Percentiles rank a stretch among this genome's conserved stretches.
phyloP scores from a whole-genome alignment of 1,140 invertebrate genomes.

The Drosophila repletoides region DNA sequence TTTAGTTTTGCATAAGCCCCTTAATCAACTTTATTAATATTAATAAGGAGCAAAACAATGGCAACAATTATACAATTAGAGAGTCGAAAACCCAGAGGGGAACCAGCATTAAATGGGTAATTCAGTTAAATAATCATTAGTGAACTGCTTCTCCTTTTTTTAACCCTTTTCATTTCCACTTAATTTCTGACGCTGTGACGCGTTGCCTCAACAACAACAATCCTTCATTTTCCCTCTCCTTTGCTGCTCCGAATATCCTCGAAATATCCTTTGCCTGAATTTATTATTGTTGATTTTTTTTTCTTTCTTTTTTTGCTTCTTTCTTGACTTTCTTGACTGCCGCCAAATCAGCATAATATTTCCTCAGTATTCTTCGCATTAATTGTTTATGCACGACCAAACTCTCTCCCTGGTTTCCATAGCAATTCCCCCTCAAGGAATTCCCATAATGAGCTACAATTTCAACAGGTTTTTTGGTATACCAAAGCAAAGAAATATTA shows the following conservation, averaged over 20 bases:
- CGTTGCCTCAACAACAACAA: constrained; percentile 33
- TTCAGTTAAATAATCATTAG: constrained; percentile 80
- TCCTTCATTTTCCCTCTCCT: neutral
- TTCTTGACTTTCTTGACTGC: neutral
- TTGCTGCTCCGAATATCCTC: neutral
- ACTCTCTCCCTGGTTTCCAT: constrained; percentile 1
- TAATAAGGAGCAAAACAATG: constrained; percentile 55
- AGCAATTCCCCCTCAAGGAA: neutral
- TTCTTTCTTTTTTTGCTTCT: no score
- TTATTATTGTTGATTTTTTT: neutral
- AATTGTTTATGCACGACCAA: constrained; percentile 21
- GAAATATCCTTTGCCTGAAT: constrained; percentile 4
- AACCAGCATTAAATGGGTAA: constrained; percentile 64
- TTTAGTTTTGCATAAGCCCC: constrained; percentile 69
- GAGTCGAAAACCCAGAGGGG: constrained; percentile 6
- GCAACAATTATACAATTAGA: constrained; percentile 77
- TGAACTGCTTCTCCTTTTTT: constrained; percentile 50
- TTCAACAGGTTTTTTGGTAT: constrained; percentile 3
- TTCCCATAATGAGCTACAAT: neutral
- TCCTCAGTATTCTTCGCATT: constrained; percentile 11
- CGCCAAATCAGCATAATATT: neutral
- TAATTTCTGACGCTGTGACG: constrained; percentile 42
- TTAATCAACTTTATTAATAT: constrained; percentile 80
- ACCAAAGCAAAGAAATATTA: no score
- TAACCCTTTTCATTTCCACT: constrained; percentile 42